These are phyloP conservation scores for Lepidonotus clava DNA, from an alignment of 2,888 invertebrate genomes.

Conservation along the genomic window DNA sequence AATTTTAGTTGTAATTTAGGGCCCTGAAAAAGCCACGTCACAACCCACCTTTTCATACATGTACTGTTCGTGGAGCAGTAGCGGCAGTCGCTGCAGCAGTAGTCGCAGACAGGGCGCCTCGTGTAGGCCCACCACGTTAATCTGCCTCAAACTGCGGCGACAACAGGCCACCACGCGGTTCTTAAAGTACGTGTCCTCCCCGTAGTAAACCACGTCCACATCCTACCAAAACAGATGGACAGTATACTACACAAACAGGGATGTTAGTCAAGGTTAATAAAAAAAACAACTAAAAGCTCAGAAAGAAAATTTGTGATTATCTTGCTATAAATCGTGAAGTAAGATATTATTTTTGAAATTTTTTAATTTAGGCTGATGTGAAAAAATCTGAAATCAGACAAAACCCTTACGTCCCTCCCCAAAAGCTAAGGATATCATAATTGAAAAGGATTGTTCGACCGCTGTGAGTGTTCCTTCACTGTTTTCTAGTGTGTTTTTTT, in stretches of 20 bases:
- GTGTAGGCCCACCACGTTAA: slow-evolving; percentile 83
- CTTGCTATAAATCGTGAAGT: not conserved
- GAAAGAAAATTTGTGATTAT: slow-evolving; percentile 3
- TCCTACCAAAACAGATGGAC: slow-evolving; percentile 77
- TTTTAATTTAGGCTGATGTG: too few species aligned
- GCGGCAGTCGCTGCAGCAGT: slow-evolving; percentile 81
- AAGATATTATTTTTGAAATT: not conserved
- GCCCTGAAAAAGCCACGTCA: too few species aligned
- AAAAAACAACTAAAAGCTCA: not conserved
- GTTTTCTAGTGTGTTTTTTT: too few species aligned
- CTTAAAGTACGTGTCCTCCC: slow-evolving; percentile 79
- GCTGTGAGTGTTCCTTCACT: too few species aligned
- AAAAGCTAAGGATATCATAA: too few species aligned
- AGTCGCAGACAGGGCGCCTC: slow-evolving; percentile 82
- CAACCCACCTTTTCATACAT: slow-evolving; percentile 82
- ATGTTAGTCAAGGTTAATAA: too few species aligned
- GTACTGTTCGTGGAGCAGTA: slow-evolving; percentile 83
- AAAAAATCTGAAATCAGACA: too few species aligned
- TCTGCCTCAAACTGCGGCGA: slow-evolving; percentile 82
- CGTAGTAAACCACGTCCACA: slow-evolving; percentile 82
- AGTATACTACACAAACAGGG: too few species aligned
- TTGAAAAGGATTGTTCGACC: too few species aligned
- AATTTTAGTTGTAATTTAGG: too few species aligned
- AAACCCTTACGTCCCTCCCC: too few species aligned
- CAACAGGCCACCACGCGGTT: slow-evolving; percentile 82